Evolutionary conservation across 2,113 vertebrate genomes (phyloP).

Genomic region (Copsychus sechellarum): DNA sequence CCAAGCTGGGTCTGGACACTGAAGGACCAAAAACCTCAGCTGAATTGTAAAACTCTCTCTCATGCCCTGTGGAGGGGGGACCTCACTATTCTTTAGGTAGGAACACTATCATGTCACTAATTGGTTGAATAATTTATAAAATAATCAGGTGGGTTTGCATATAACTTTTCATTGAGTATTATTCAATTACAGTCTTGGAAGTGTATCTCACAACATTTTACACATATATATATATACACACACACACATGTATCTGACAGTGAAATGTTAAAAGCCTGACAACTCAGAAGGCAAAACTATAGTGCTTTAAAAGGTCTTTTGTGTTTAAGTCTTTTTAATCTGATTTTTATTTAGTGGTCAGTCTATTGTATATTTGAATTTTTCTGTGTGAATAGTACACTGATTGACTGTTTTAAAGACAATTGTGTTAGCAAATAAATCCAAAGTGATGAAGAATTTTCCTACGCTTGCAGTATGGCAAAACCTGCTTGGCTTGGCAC

Average conservation of each 20-base stretch:
- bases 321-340: slow-evolving; percentile 1
- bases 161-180: neutral
- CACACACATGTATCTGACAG: neutral
- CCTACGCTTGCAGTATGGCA: neutral
- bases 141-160: neutral
- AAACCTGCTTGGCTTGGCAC: neutral
- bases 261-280: neutral
- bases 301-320: neutral
- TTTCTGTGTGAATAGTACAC: neutral
- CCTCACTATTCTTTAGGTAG: neutral
- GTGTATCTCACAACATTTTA: neutral
- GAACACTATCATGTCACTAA: neutral
- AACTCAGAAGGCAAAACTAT: neutral
- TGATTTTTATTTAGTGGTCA: neutral
- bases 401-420: slow-evolving; percentile 17
- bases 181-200: neutral
- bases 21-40: neutral
- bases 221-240: neutral
- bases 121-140: neutral
- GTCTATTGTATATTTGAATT: neutral
- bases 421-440: slow-evolving; percentile 29
- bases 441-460: neutral
- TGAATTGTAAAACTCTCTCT: neutral
- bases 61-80: neutral
- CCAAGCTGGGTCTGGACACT: neutral